Conservation (phyloP, 2,888 invertebrate genomes). For the Drosophila nigricruria region DNA sequence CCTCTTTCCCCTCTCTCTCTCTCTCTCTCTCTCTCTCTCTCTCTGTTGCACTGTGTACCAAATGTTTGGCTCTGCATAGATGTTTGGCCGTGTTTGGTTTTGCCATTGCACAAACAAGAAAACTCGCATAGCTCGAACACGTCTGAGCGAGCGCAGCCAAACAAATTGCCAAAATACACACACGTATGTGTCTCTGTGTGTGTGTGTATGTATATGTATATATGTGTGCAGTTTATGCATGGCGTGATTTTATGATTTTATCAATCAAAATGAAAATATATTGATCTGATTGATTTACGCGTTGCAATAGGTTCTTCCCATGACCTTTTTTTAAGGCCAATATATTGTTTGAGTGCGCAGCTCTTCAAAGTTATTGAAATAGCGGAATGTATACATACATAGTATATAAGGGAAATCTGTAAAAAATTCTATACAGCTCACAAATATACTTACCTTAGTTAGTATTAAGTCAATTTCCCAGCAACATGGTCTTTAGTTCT, state of each 20-base stretch:
- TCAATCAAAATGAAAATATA: slow-evolving; percentile 64
- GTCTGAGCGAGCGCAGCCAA: slow-evolving; percentile 40
- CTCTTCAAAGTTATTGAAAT: slow-evolving; percentile 48
- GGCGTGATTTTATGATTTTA: slow-evolving; percentile 65
- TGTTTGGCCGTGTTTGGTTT: slow-evolving; percentile 41
- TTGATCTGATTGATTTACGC: slow-evolving; percentile 71
- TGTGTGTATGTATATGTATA: not conserved
- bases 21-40: not conserved
- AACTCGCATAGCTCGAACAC: slow-evolving; percentile 43
- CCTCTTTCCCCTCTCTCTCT: not conserved
- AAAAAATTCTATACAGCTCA: not conserved
- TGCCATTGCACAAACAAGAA: slow-evolving; percentile 32
- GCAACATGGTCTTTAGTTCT: not conserved
- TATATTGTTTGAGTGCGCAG: slow-evolving; percentile 12
- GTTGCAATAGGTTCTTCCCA: slow-evolving; percentile 22
- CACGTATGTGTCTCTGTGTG: not conserved
- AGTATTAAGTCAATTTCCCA: not conserved
- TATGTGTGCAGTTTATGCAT: slow-evolving; percentile 44
- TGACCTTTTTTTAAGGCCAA: slow-evolving; percentile 5
- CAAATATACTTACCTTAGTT: not conserved
- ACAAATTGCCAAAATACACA: slow-evolving; percentile 44
- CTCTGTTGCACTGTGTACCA: no score
- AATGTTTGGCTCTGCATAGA: slow-evolving; percentile 19
- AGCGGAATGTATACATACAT: not conserved
- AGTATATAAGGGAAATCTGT: not conserved